Conservation (phyloP, 2,797 vertebrate species). For the Anguilla marmorata region DNA sequence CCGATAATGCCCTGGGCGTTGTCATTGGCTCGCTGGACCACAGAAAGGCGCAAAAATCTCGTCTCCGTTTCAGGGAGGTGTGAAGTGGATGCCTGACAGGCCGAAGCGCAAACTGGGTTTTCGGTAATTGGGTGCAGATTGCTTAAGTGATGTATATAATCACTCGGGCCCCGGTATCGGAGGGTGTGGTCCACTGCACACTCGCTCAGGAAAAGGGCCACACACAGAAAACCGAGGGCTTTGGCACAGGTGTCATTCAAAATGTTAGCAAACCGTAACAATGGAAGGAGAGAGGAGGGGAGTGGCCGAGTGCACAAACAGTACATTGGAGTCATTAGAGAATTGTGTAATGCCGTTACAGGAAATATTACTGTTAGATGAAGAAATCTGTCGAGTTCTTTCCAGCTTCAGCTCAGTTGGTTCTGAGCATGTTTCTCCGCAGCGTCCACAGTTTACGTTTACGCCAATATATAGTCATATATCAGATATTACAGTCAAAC, state of each 20-base stretch:
- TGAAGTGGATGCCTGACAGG: background rate
- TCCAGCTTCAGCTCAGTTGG: background rate
- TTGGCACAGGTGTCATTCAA: constrained; percentile 5
- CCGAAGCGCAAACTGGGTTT: background rate
- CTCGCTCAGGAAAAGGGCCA: background rate
- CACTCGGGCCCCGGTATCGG: background rate
- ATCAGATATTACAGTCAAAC: background rate
- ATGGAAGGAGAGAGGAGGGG: constrained; percentile 1
- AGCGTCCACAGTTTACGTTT: background rate
- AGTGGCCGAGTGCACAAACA: background rate
- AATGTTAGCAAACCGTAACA: background rate
- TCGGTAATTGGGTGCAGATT: constrained; percentile 21
- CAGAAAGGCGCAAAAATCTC: background rate
- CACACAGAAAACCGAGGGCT: background rate
- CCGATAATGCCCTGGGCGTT: background rate
- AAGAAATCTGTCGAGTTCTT: background rate
- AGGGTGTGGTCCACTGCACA: background rate
- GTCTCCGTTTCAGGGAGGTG: background rate
- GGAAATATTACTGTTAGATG: background rate
- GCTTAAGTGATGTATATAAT: constrained; percentile 1
- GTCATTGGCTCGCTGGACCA: background rate
- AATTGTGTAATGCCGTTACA: background rate
- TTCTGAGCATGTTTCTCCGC: background rate
- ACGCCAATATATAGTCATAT: background rate
- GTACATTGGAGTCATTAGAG: background rate